A percentile compares a stretch with the other conserved stretches of the same genome.
These are phyloP conservation scores for Bos taurus DNA, from an alignment of 2,113 vertebrate species.

Conservation along the genomic window ARS-UCD2.0 NC_037333.1:82342501-82343000, in stretches of 20 bases:
- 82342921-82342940: neutral
- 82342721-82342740: neutral
- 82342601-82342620: neutral
- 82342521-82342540: neutral
- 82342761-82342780: neutral
- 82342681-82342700: neutral
- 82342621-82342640: neutral
- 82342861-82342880: neutral
- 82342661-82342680: neutral
- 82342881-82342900: neutral
- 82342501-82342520: neutral
- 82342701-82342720: neutral
- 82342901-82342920: neutral
- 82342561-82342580: neutral
- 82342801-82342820: neutral
- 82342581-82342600: neutral
- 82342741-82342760: neutral
- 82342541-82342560: neutral
- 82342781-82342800: neutral
- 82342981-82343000: neutral
- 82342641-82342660: neutral
- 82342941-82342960: neutral
- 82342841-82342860: neutral
- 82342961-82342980: neutral
- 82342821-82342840: neutral